Percentiles rank a stretch among this genome's conserved stretches.
These are phyloP conservation scores for Epizoanthus scotinus DNA, from an alignment of 92 coral and sea anemone genomes.

Conservation along the genomic window DNA sequence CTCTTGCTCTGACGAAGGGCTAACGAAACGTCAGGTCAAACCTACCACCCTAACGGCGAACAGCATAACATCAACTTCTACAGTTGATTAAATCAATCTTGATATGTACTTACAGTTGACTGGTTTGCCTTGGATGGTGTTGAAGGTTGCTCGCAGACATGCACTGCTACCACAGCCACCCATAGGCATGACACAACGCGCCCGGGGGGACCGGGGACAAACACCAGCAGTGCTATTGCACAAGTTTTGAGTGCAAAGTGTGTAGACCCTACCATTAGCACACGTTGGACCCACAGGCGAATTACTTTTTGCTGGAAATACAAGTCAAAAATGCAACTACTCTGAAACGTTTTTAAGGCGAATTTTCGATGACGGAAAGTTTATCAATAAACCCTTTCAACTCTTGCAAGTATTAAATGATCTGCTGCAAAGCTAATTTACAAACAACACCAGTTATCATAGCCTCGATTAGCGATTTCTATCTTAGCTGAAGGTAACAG, in stretches of 20 bases:
- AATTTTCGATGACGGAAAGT: too few species aligned
- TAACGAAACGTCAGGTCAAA: too few species aligned
- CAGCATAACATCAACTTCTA: too few species aligned
- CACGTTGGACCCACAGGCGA: constrained; percentile 10
- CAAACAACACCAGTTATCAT: too few species aligned
- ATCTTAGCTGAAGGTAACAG: too few species aligned
- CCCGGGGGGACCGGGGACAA: constrained; percentile 37
- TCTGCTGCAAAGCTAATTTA: too few species aligned
- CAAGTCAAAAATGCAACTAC: not conserved
- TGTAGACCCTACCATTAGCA: constrained; percentile 2
- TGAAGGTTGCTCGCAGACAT: constrained; percentile 5
- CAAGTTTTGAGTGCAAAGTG: constrained; percentile 12
- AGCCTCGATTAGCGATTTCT: too few species aligned
- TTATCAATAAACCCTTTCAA: too few species aligned
- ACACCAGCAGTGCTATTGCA: constrained; percentile 14
- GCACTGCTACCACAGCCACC: constrained; percentile 18
- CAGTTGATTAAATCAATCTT: too few species aligned
- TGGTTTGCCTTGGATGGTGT: constrained; percentile 28
- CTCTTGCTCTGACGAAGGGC: too few species aligned
- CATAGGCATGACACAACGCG: constrained; percentile 42
- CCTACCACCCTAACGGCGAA: too few species aligned
- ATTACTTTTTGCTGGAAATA: not conserved
- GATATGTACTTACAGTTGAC: constrained; percentile 28
- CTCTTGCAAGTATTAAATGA: too few species aligned
- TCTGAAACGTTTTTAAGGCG: not conserved